These are phyloP conservation scores for Leptopilina syphax DNA, from an alignment of 2,888 invertebrate genomes.

Conservation along the genomic window DNA sequence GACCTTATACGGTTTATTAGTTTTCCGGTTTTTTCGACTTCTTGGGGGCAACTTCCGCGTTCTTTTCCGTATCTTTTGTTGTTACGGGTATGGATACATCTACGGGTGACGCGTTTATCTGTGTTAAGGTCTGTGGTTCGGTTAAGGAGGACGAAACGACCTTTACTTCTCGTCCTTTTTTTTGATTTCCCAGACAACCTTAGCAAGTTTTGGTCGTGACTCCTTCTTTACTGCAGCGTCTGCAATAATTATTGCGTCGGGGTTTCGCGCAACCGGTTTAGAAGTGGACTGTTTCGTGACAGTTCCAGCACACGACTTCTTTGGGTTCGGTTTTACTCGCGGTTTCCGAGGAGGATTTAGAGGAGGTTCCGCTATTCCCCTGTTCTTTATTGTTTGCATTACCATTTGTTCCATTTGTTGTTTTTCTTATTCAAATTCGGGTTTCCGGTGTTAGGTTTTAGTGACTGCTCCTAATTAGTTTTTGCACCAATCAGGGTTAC, in stretches of 20 bases:
- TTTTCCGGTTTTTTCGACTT: no score
- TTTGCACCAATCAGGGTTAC: no score
- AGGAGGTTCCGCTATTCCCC: no score
- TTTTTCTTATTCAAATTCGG: no score
- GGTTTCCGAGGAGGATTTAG: no score
- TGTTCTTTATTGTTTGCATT: no score
- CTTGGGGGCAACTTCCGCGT: no score
- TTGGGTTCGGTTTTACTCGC: neutral
- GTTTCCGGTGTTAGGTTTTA: no score
- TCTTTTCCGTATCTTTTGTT: no score
- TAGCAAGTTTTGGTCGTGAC: neutral
- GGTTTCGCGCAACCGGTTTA: neutral
- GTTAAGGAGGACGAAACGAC: neutral
- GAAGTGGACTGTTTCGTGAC: neutral
- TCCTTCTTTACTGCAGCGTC: neutral
- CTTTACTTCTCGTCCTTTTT: slow-evolving; percentile 2
- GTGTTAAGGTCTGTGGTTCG: neutral
- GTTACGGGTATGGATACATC: neutral
- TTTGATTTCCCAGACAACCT: neutral
- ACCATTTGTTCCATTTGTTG: no score
- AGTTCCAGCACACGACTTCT: neutral
- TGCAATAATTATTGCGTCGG: neutral
- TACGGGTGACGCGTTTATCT: neutral
- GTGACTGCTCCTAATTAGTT: no score
- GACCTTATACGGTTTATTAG: no score